Conservation (phyloP, 1,140 invertebrate genomes). For the Lepidurus couesii region DNA sequence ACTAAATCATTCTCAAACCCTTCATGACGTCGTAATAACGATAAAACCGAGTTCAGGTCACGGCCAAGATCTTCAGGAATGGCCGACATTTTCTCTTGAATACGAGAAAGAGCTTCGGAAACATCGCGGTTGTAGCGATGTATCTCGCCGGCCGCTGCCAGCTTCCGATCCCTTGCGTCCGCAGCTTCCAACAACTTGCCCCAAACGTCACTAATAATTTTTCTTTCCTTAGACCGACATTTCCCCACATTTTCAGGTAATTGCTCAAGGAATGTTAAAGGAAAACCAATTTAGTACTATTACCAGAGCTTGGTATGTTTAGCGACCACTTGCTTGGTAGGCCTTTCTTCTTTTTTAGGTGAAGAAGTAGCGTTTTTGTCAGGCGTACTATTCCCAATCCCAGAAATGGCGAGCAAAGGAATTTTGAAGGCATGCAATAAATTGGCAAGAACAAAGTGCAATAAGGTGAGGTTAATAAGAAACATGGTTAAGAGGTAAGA, state of each 20-base stretch:
- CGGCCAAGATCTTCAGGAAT: constrained; percentile 77
- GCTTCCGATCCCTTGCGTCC: constrained; percentile 72
- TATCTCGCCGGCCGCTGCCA: constrained; percentile 89
- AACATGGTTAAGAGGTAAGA: neutral
- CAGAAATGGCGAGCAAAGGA: neutral
- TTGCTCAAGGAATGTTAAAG: neutral
- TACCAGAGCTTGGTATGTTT: neutral
- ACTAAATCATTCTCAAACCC: constrained; percentile 92
- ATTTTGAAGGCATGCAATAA: constrained; percentile 12
- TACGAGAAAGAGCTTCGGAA: constrained; percentile 81
- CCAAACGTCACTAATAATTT: constrained; percentile 66
- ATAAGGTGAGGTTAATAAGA: neutral
- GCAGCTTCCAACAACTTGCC: constrained; percentile 78
- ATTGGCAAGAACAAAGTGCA: neutral
- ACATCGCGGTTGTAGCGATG: constrained; percentile 95
- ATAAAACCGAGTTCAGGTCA: constrained; percentile 80
- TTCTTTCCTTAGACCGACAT: neutral
- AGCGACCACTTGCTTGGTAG: constrained; percentile 1
- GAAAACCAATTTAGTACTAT: neutral
- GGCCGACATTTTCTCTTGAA: constrained; percentile 78
- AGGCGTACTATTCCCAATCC: constrained; percentile 18
- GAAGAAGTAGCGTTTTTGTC: neutral
- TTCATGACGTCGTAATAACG: constrained; percentile 79
- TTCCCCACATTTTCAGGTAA: neutral
- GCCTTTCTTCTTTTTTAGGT: constrained; percentile 8